Conservation (phyloP, 2,113 vertebrate genomes). For the Trematocara macrostoma region DNA sequence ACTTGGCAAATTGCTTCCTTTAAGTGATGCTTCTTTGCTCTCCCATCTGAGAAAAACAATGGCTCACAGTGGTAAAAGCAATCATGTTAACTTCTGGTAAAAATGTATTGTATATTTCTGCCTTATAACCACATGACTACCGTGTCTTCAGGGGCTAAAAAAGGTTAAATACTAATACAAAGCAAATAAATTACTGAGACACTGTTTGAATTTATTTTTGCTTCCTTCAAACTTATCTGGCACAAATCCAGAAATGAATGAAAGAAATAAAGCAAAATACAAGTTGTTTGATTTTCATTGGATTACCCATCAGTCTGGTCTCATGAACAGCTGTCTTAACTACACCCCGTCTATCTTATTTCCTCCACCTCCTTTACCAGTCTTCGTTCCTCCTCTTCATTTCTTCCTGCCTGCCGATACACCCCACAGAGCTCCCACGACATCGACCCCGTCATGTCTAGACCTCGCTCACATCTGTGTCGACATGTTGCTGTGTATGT, state of each 20-base stretch:
- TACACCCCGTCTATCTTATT: neutral
- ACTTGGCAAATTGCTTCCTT: neutral
- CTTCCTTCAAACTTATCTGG: neutral
- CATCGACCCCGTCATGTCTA: conserved; percentile 34
- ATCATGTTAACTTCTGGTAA: neutral
- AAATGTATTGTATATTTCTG: neutral
- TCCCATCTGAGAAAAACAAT: neutral
- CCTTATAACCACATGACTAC: neutral
- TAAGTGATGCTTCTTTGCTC: neutral
- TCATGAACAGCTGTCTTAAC: neutral
- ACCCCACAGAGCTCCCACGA: conserved; percentile 61
- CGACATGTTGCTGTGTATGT: conserved; percentile 11
- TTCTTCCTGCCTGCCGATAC: neutral
- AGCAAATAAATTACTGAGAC: neutral
- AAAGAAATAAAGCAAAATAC: neutral
- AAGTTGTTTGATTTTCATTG: neutral
- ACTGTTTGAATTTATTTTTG: neutral
- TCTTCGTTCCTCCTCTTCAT: neutral
- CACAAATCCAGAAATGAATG: neutral
- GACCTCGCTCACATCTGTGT: neutral
- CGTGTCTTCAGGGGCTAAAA: neutral
- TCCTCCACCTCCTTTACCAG: neutral
- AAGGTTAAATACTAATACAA: neutral
- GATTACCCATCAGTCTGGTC: neutral
- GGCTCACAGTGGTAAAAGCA: neutral